These are phyloP conservation scores for Lasiurus cinereus DNA, from an alignment of 2,113 vertebrate species.

Conservation along the genomic window DNA sequence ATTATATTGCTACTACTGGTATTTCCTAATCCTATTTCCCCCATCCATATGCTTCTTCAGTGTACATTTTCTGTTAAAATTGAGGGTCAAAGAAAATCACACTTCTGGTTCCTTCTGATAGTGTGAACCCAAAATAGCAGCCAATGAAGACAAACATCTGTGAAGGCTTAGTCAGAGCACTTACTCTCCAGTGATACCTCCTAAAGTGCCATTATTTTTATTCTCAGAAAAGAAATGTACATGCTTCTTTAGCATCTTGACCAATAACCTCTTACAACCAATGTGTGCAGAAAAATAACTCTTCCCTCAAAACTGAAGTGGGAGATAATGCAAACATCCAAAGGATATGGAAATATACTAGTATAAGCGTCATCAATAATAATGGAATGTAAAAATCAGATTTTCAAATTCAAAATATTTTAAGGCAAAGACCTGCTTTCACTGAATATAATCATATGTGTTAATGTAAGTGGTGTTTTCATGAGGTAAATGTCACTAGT, in stretches of 20 bases:
- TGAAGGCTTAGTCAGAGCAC: conserved; percentile 46
- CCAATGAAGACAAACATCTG: conserved; percentile 58
- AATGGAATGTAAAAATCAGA: not conserved
- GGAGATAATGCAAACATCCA: not conserved
- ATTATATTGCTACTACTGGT: conserved; percentile 49
- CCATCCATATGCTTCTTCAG: conserved; percentile 38
- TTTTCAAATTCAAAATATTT: conserved; percentile 47
- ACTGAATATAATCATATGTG: not conserved
- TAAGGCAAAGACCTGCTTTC: not conserved
- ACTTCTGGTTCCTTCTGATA: conserved; percentile 79
- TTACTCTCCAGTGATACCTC: conserved; percentile 34
- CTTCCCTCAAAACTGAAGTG: not conserved
- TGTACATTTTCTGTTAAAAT: conserved; percentile 65
- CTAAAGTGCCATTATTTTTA: not conserved
- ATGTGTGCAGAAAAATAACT: not conserved
- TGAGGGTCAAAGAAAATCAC: conserved; percentile 64
- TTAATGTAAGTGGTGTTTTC: not conserved
- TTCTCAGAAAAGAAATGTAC: conserved; percentile 10
- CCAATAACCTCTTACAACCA: not conserved
- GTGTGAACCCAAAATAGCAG: conserved; percentile 68
- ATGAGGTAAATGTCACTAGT: not conserved
- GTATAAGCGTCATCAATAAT: not conserved
- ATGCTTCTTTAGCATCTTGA: not conserved
- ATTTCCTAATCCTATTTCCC: conserved; percentile 63
- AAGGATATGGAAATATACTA: not conserved